Percentiles rank a stretch among this genome's conserved stretches.
These are phyloP conservation scores for Leucophora obtusa DNA, from an alignment of 2,888 invertebrate species.

Conservation along the genomic window DNA sequence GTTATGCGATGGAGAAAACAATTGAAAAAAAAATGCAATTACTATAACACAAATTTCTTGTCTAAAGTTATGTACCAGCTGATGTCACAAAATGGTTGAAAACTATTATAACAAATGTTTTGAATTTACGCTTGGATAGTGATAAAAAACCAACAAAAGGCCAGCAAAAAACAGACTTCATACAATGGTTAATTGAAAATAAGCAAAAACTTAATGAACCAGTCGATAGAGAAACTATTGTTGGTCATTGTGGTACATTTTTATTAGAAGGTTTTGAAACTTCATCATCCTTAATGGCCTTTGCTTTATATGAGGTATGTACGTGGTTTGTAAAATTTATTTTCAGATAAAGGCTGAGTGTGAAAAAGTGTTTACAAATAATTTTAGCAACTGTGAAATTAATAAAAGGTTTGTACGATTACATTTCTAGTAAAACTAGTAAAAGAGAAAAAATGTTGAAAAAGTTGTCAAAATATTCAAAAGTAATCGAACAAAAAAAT, in stretches of 20 bases:
- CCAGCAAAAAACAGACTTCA: constrained; percentile 61
- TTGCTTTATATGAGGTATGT: constrained; percentile 70
- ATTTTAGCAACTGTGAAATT: no score
- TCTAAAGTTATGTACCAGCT: constrained; percentile 69
- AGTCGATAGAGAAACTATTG: constrained; percentile 62
- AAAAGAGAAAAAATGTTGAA: no score
- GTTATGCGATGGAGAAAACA: background rate
- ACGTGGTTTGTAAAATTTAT: no score
- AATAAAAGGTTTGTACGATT: no score
- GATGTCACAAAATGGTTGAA: constrained; percentile 68
- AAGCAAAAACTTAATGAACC: constrained; percentile 65
- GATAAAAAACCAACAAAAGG: background rate
- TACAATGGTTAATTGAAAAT: constrained; percentile 69
- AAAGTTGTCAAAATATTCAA: no score
- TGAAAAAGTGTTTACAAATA: no score
- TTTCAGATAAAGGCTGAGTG: no score
- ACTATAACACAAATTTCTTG: constrained; percentile 10
- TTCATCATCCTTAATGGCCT: constrained; percentile 71
- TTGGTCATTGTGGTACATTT: constrained; percentile 71
- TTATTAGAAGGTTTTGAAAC: constrained; percentile 74
- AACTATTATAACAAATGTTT: constrained; percentile 60
- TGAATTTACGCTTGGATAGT: constrained; percentile 43
- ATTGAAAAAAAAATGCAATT: background rate
- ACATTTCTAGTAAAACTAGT: no score
- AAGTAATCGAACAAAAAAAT: no score